Conservation (phyloP, 2,113 vertebrate species). For the Nettapus auritus region DNA sequence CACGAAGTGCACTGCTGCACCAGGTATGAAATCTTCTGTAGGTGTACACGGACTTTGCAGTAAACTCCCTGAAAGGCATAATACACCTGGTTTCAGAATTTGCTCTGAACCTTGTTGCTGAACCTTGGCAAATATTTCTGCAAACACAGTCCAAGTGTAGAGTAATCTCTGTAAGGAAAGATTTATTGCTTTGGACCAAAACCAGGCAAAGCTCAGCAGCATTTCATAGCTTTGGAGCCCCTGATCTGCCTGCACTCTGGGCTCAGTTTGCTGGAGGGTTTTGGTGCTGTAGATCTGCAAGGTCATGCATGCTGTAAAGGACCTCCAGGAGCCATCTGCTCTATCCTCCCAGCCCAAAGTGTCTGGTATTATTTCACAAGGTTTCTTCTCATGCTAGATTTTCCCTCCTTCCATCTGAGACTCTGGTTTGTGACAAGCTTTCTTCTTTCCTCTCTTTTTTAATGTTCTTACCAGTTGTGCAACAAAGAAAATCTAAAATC, state of each 20-base stretch:
- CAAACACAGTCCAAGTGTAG: background rate
- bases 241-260: accelerated
- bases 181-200: background rate
- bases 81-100: slow-evolving; percentile 6
- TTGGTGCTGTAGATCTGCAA: background rate
- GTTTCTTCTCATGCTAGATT: background rate
- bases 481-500: background rate
- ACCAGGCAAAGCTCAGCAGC: background rate
- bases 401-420: background rate
- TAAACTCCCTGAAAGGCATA: background rate
- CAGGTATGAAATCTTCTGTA: background rate
- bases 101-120: background rate
- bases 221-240: background rate
- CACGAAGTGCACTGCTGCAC: background rate
- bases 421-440: background rate
- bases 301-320: background rate
- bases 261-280: background rate
- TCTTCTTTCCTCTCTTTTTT: background rate
- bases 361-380: background rate
- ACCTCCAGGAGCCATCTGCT: background rate
- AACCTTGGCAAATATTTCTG: background rate
- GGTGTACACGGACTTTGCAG: background rate
- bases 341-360: background rate
- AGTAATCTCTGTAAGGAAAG: background rate
- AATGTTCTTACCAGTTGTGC: background rate